phyloP scores from a whole-genome alignment of 2,888 invertebrate genomes.

The Campaea margaritaria region DNA sequence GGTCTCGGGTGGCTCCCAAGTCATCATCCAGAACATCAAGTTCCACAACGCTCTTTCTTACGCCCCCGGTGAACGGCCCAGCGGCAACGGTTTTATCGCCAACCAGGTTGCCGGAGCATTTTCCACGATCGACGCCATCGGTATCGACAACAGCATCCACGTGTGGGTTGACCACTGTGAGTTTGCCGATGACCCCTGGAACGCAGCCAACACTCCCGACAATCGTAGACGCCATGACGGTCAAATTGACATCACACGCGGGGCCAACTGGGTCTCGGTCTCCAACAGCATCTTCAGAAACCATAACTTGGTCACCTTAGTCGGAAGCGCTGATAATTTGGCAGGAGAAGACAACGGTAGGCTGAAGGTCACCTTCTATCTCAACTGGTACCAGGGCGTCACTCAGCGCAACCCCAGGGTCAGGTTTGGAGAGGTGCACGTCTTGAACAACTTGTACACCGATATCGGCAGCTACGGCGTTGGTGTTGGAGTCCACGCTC shows the following conservation, averaged over 20 bases:
- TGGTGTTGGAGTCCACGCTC: constrained; percentile 9
- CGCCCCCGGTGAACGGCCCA: constrained; percentile 30
- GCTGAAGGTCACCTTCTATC: constrained; percentile 18
- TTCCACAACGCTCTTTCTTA: constrained; percentile 33
- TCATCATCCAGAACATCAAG: constrained; percentile 30
- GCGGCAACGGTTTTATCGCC: constrained; percentile 34
- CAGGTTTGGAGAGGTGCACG: constrained; percentile 26
- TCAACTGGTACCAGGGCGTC: constrained; percentile 24
- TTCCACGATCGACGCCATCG: constrained; percentile 27
- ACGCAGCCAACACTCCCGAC: constrained; percentile 1
- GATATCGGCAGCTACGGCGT: constrained; percentile 21
- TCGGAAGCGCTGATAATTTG: constrained; percentile 19
- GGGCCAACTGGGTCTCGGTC: constrained; percentile 17
- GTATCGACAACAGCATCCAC: neutral
- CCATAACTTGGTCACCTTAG: constrained; percentile 17
- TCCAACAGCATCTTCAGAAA: constrained; percentile 31
- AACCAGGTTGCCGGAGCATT: constrained; percentile 20
- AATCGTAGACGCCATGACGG: constrained; percentile 29
- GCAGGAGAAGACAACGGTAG: constrained; percentile 2
- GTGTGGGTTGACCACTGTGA: constrained; percentile 30
- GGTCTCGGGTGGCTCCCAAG: neutral
- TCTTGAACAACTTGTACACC: constrained; percentile 30
- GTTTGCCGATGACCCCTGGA: constrained; percentile 31
- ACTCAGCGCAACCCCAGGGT: constrained; percentile 25
- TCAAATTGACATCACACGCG: constrained; percentile 19